Base-by-base conservation (phyloP, 2,888 invertebrate genomes). In the Epinotia nisella region DNA sequence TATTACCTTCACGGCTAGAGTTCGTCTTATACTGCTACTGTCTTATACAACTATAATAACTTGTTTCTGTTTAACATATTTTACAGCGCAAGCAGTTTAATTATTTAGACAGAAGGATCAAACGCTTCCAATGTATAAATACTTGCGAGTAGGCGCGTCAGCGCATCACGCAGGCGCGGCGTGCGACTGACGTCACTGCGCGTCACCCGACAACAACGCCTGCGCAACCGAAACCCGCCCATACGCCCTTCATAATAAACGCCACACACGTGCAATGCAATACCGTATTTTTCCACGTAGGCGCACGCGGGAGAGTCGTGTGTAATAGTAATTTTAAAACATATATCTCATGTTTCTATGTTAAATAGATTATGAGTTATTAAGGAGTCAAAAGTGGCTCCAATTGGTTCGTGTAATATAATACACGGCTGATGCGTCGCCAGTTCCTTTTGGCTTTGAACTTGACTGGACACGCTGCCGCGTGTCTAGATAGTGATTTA, bases 101-200 rank as follows among this genome's bases (percentile, higher is more conserved):
- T 55, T 56, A 21, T 55, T 21, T 24, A 67, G 24, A 58, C 58
- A 56, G 53, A 15, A 56, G 29, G 29, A 21, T 45, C 39, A 55
- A 55, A 67, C 66, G 73, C 76, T 71, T 66, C 78, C 77, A 77
- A 78, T 77, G 49, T 79, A 78, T 78, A 77, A 78, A 75, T 75
- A 76, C 62, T 29, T 21, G 24, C 71, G 74, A 67, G 74, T 70
- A 58, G 61, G 74, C 75, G 66, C 74, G 70, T 70, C 71, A 55
- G 67, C 69, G 41, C 53, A 49, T 17, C 56, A 75, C 77, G 78
- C 76, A 78, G 77, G 80, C 76, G 77, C 78, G 79, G 88, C 88
- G 89, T 90, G 90, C 88, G 87, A 89, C 75, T 88, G 88, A 90
- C 91, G 91, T 91, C 89, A 90, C 39, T 79, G 49, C 82, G 81